A percentile compares a stretch with the other conserved stretches of the same genome.
These are phyloP conservation scores for Pitangus sulphuratus DNA, from an alignment of 2,797 vertebrate genomes.

Conservation along the genomic window DNA sequence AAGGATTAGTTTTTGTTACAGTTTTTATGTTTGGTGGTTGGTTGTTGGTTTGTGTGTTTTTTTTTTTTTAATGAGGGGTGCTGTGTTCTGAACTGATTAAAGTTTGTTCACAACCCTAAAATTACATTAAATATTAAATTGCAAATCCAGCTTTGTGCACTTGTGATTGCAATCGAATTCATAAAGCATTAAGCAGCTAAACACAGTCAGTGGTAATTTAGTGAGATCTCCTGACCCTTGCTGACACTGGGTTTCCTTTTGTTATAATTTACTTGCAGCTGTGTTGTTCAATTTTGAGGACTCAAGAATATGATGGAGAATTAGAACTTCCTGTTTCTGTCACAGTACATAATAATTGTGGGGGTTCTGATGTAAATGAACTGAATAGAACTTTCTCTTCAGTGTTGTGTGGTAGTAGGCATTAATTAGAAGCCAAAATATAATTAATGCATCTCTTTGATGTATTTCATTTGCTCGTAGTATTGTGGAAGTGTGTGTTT, in stretches of 20 bases:
- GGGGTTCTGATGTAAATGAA: slow-evolving; percentile 59
- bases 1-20: background rate
- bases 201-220: slow-evolving; percentile 35
- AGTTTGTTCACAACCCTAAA: background rate
- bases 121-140: slow-evolving; percentile 5
- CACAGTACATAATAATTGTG: slow-evolving; percentile 43
- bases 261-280: slow-evolving; percentile 42
- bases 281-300: slow-evolving; percentile 43
- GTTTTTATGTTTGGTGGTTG: background rate
- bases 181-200: background rate
- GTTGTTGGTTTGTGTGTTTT: background rate
- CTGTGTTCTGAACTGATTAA: background rate
- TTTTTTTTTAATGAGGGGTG: background rate
- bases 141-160: slow-evolving; percentile 1
- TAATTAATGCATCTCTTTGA: slow-evolving; percentile 63
- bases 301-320: slow-evolving; percentile 52
- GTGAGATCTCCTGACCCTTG: slow-evolving; percentile 46
- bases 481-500: slow-evolving; percentile 42
- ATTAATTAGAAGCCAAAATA: slow-evolving; percentile 58
- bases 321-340: slow-evolving; percentile 57
- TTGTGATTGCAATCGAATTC: background rate
- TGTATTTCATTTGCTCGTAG: slow-evolving; percentile 21
- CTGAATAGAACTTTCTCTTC: slow-evolving; percentile 34
- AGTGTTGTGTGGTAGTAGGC: slow-evolving; percentile 23
- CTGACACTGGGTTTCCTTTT: slow-evolving; percentile 36